phyloP scores from a whole-genome alignment of 1,140 invertebrate genomes.

The Rhagoletis zephyria region DNA sequence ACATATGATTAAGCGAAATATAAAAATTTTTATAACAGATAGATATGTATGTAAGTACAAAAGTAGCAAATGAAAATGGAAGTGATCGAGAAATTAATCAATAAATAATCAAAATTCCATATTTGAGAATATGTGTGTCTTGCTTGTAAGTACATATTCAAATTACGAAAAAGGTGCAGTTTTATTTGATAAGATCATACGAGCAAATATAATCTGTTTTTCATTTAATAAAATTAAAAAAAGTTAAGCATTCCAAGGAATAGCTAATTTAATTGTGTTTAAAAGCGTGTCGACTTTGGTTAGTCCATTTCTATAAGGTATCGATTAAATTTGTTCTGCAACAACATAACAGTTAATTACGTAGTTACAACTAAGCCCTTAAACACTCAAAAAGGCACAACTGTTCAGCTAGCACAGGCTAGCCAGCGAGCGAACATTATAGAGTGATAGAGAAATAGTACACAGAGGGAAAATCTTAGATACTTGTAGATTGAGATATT shows the following conservation, averaged over 20 bases:
- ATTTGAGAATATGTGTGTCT: background rate
- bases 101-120: background rate
- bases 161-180: background rate
- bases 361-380: background rate
- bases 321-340: background rate
- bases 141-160: background rate
- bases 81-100: background rate
- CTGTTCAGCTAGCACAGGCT: constrained; percentile 13
- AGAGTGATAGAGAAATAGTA: background rate
- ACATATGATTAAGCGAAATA: background rate
- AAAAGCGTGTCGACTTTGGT: constrained; percentile 17
- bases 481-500: constrained; percentile 50
- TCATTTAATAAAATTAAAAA: background rate
- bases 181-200: background rate
- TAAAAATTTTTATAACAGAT: background rate
- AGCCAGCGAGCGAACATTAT: background rate
- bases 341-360: background rate
- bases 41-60: background rate
- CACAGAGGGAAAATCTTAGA: constrained; percentile 11
- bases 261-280: background rate
- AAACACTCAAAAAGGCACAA: background rate
- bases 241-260: background rate
- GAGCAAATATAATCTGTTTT: background rate
- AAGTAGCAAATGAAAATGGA: too few relatives aligned
- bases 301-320: constrained; percentile 14